Conservation (phyloP, 2,888 invertebrate species). For the Clivina fossor region DNA sequence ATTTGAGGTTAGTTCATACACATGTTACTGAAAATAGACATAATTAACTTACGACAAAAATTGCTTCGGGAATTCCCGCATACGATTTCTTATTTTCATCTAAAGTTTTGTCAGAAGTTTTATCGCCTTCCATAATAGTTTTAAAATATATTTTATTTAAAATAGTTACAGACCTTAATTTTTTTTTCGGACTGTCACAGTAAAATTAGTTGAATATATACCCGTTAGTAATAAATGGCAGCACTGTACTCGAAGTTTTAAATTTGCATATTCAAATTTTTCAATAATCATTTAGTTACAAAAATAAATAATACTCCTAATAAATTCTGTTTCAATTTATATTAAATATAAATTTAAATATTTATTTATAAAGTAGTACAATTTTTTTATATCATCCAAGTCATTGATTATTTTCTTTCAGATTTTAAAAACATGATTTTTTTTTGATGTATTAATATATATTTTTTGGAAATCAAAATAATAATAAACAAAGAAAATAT, state of each 20-base stretch:
- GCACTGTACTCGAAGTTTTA: too few relatives aligned
- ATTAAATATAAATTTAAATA: not conserved
- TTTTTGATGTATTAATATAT: too few relatives aligned
- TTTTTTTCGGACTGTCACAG: too few relatives aligned
- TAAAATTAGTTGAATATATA: too few relatives aligned
- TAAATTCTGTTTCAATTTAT: not conserved
- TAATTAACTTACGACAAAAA: constrained; percentile 74
- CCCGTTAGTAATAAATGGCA: too few relatives aligned
- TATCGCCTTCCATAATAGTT: constrained; percentile 38
- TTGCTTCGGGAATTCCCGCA: constrained; percentile 85
- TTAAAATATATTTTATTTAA: constrained; percentile 34
- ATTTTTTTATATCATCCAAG: too few relatives aligned
- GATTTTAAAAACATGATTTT: too few relatives aligned
- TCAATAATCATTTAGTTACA: not conserved
- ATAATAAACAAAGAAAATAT: too few relatives aligned
- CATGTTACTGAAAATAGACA: constrained; percentile 20
- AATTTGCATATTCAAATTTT: not conserved
- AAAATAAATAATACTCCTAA: too few relatives aligned
- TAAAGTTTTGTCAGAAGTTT: constrained; percentile 24
- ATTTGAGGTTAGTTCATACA: constrained; percentile 3
- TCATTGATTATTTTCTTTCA: too few relatives aligned
- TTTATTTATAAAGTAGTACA: not conserved
- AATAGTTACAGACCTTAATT: too few relatives aligned
- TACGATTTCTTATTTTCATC: constrained; percentile 60
- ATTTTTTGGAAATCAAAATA: too few relatives aligned